phyloP scores from a whole-genome alignment of 1,140 invertebrate genomes.

The Pseudomyrmex dendroicus region DNA sequence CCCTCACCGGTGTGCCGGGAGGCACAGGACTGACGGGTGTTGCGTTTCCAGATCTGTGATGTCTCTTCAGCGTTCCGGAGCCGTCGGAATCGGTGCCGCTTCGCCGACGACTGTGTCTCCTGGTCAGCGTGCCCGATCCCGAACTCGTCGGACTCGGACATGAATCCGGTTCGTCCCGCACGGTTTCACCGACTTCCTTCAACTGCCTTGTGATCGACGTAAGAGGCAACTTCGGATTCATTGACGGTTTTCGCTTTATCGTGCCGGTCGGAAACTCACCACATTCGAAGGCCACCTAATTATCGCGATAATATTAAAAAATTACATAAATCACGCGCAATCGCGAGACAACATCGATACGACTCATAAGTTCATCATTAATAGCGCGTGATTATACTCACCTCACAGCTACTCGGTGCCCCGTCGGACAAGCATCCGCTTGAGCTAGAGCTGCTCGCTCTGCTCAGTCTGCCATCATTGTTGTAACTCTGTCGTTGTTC shows the following conservation, averaged over 20 bases:
- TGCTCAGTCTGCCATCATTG: slow-evolving; percentile 86
- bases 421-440: slow-evolving; percentile 92
- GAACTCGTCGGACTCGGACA: slow-evolving; percentile 83
- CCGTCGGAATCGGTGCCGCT: slow-evolving; percentile 87
- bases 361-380: background rate
- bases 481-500: slow-evolving; percentile 84
- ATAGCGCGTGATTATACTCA: slow-evolving; percentile 87
- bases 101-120: slow-evolving; percentile 86
- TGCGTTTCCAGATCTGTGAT: slow-evolving; percentile 84
- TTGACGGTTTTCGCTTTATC: slow-evolving; percentile 95
- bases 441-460: slow-evolving; percentile 92
- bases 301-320: background rate
- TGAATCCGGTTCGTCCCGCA: slow-evolving; percentile 81
- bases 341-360: background rate
- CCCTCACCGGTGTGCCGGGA: slow-evolving; percentile 84
- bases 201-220: slow-evolving; percentile 95
- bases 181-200: slow-evolving; percentile 91
- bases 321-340: slow-evolving; percentile 8
- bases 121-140: slow-evolving; percentile 85
- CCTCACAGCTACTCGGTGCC: slow-evolving; percentile 88
- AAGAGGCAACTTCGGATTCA: slow-evolving; percentile 95
- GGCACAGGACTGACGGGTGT: slow-evolving; percentile 85
- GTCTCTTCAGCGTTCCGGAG: slow-evolving; percentile 88
- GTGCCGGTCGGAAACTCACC: slow-evolving; percentile 87
- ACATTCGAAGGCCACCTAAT: slow-evolving; percentile 85